phyloP scores from a whole-genome alignment of 1,140 invertebrate species.

The Drosophila sp. region DNA sequence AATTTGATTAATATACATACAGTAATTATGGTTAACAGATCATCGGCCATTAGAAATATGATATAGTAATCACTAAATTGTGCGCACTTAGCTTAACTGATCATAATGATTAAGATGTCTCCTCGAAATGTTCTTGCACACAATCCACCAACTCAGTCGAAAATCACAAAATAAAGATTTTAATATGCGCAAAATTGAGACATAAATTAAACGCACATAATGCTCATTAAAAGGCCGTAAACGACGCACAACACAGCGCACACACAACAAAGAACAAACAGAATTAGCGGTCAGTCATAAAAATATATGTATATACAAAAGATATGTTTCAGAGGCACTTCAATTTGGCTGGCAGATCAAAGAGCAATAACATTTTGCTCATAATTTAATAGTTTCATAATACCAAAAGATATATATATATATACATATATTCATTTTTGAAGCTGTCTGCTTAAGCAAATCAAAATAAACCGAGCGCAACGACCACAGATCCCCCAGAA shows the following conservation, averaged over 20 bases:
- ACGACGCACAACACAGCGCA: slow-evolving; percentile 35
- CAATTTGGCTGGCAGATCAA: slow-evolving; percentile 74
- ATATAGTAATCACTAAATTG: neutral
- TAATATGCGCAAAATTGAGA: slow-evolving; percentile 79
- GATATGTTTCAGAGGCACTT: neutral
- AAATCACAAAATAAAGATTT: slow-evolving; percentile 58
- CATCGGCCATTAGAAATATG: neutral
- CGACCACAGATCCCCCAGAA: slow-evolving; percentile 26
- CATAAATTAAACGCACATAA: slow-evolving; percentile 81
- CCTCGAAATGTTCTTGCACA: neutral
- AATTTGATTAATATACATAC: no score
- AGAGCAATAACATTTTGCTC: slow-evolving; percentile 70
- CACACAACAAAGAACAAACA: slow-evolving; percentile 29
- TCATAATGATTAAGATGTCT: neutral
- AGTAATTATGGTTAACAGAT: no score
- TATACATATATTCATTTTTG: slow-evolving; percentile 39
- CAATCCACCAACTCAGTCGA: neutral
- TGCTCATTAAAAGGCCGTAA: slow-evolving; percentile 79
- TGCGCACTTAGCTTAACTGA: neutral
- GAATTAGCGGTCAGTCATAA: slow-evolving; percentile 39
- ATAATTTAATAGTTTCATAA: slow-evolving; percentile 82
- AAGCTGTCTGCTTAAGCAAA: slow-evolving; percentile 70
- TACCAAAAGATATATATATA: slow-evolving; percentile 41
- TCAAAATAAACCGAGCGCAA: slow-evolving; percentile 69
- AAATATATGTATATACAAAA: slow-evolving; percentile 25